Percentiles rank a stretch among this genome's conserved stretches.
Evolutionary conservation across 53 echinoderm and acorn worm species (phyloP).

Genomic region (Actinopyga echinites): DNA sequence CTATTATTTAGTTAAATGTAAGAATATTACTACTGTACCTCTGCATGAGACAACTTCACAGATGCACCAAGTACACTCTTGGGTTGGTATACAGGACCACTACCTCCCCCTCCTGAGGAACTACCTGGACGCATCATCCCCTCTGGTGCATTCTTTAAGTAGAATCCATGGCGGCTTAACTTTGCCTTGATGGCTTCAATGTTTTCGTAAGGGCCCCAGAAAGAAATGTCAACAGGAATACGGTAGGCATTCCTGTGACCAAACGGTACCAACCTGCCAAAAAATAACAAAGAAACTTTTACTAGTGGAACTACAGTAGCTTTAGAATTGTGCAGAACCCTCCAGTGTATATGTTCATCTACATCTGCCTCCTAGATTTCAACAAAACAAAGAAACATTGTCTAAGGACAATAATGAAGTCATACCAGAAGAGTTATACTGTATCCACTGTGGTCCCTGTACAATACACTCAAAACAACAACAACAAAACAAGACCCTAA

Average conservation of each 20-base stretch:
- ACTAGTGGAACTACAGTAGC: too few relatives aligned
- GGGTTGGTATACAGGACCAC: slow-evolving; percentile 60
- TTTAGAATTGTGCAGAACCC: too few relatives aligned
- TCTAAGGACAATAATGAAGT: too few relatives aligned
- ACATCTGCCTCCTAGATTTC: too few relatives aligned
- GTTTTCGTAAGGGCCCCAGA: slow-evolving; percentile 74
- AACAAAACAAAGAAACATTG: too few relatives aligned
- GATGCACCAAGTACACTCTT: slow-evolving; percentile 60
- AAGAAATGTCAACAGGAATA: slow-evolving; percentile 84
- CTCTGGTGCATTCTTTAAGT: slow-evolving; percentile 12
- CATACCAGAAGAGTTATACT: too few relatives aligned
- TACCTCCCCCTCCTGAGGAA: slow-evolving; percentile 1
- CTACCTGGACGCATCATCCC: background rate
- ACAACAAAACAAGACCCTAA: too few relatives aligned
- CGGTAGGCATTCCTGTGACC: slow-evolving; percentile 70
- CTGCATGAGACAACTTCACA: slow-evolving; percentile 67
- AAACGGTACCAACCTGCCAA: slow-evolving; percentile 70
- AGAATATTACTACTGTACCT: slow-evolving; percentile 55
- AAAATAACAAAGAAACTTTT: background rate
- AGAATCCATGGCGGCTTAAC: slow-evolving; percentile 52
- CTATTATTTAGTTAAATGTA: background rate
- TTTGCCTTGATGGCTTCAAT: slow-evolving; percentile 51
- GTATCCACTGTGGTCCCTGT: too few relatives aligned
- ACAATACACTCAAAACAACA: too few relatives aligned
- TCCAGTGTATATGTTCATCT: too few relatives aligned